Percentiles rank a stretch among this genome's conserved stretches.
phyloP scores from a whole-genome alignment of 2,888 invertebrate species.

The Exephanes ischioxanthus region DNA sequence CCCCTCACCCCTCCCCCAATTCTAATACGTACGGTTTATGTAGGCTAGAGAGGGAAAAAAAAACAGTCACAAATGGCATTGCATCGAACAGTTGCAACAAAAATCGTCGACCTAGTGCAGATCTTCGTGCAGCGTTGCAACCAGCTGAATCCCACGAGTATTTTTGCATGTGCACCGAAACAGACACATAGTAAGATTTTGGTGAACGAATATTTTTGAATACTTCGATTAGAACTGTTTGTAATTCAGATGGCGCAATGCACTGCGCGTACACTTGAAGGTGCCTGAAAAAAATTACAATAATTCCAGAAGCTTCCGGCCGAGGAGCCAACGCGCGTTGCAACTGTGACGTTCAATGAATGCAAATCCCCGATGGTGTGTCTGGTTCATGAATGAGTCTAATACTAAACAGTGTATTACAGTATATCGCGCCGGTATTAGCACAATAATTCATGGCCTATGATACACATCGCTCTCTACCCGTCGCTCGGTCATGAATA shows the following conservation, averaged over 20 bases:
- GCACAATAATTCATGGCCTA: constrained; percentile 65
- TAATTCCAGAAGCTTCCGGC: constrained; percentile 10
- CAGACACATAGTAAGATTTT: too few species aligned
- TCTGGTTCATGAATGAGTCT: constrained; percentile 47
- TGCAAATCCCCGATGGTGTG: constrained; percentile 1
- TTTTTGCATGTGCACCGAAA: too few species aligned
- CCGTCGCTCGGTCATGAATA: constrained; percentile 66
- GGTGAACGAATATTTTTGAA: too few species aligned
- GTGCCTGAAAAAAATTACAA: not conserved
- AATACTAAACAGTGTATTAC: constrained; percentile 53
- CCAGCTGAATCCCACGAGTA: not conserved
- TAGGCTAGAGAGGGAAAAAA: constrained; percentile 19
- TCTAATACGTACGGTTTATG: constrained; percentile 2
- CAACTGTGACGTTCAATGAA: constrained; percentile 11
- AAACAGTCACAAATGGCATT: constrained; percentile 20
- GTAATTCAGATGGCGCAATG: not conserved
- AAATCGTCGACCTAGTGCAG: not conserved
- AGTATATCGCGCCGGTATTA: constrained; percentile 63
- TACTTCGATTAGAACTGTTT: too few species aligned
- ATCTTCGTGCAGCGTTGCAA: not conserved
- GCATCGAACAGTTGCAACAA: constrained; percentile 22
- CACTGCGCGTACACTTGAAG: too few species aligned
- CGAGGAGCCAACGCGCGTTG: not conserved
- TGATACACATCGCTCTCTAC: constrained; percentile 60
- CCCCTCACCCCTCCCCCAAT: not conserved